Base-by-base conservation (phyloP, 2,888 invertebrate genomes). In the Dexiosoma caninum region DNA sequence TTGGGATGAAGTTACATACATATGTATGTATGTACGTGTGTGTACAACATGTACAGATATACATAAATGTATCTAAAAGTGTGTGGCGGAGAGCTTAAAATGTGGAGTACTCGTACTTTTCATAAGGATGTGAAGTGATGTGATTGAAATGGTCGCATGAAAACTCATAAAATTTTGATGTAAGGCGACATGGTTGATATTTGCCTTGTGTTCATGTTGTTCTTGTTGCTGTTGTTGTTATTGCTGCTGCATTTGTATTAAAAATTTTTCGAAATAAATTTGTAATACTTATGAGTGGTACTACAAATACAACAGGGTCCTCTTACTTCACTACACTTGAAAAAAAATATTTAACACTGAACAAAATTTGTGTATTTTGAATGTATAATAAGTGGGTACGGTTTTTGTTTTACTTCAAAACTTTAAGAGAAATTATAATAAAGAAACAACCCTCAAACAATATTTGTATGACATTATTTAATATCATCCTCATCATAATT, bases 41-140 rank as follows among this genome's bases (percentile, higher is more conserved):
- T 12, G 21, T 35, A 35, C 23, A 57, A n/a, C 37, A 27, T 23
- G 37, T n/a, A 44, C 12, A 32, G 51, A 23, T 0, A 14, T 32
- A 30, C 40, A 53, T 49, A 44, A 19, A 32, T 64, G 46, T 57
- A 57, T 62, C 21, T 42, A 10, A 46, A 57, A 44, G 69, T 42
- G 66, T 49, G 27, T 27, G 27, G 27, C 6, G 71, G 76, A 77
- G 81, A 77, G 77, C 81, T 81, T 81, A 72, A n/a, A 64, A 77
- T 59, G 77, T 77, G 64, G 81, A 74, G 81, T 51, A 59, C 62
- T 64, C 23, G 42, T 62, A 51, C 64, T 81, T 70, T 74, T 57
- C 77, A 81, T 70, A 81, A 81, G 77, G 69, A 81, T 81, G 72
- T 67, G 40, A 81, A 77, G 81, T 77, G 81, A 81, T 81, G 81